Evolutionary conservation across 2,888 invertebrate genomes (phyloP).

Genomic region (Caradrina kadenii): DNA sequence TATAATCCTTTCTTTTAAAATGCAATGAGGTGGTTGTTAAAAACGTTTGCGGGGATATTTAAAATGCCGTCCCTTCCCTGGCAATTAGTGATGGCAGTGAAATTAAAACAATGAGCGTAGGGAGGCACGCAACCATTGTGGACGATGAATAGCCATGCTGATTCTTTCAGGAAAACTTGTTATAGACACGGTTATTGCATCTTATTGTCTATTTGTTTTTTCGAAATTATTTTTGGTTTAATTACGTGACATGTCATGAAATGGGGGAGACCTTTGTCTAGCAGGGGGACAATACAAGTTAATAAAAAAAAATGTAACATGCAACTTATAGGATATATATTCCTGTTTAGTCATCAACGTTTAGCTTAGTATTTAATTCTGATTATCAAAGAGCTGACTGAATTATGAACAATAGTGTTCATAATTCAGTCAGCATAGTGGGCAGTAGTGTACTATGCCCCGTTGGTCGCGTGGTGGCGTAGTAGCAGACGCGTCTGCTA

Average conservation of each 20-base stretch:
- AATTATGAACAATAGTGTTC: too few relatives aligned
- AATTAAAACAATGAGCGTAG: slow-evolving; percentile 87
- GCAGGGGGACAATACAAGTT: too few relatives aligned
- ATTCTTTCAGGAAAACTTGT: slow-evolving; percentile 60
- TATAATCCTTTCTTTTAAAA: slow-evolving; percentile 90
- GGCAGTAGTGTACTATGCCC: too few relatives aligned
- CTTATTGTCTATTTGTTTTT: slow-evolving; percentile 59
- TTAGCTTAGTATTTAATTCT: too few relatives aligned
- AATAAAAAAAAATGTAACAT: too few relatives aligned
- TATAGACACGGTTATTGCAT: slow-evolving; percentile 61
- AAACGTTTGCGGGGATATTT: slow-evolving; percentile 88
- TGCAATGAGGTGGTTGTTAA: slow-evolving; percentile 90
- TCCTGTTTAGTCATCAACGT: background rate
- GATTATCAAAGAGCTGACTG: too few relatives aligned
- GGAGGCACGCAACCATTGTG: slow-evolving; percentile 74
- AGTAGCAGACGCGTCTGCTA: too few relatives aligned
- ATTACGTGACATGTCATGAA: slow-evolving; percentile 3
- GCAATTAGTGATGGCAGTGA: slow-evolving; percentile 88
- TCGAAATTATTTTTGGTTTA: slow-evolving; percentile 14
- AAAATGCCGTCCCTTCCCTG: slow-evolving; percentile 82
- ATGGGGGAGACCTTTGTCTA: too few relatives aligned
- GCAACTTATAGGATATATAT: slow-evolving; percentile 11
- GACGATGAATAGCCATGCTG: slow-evolving; percentile 71
- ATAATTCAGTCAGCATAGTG: too few relatives aligned
- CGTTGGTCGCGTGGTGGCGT: too few relatives aligned